Evolutionary conservation across 2,113 vertebrate genomes (phyloP).

Genomic region (Maccullochella peelii): DNA sequence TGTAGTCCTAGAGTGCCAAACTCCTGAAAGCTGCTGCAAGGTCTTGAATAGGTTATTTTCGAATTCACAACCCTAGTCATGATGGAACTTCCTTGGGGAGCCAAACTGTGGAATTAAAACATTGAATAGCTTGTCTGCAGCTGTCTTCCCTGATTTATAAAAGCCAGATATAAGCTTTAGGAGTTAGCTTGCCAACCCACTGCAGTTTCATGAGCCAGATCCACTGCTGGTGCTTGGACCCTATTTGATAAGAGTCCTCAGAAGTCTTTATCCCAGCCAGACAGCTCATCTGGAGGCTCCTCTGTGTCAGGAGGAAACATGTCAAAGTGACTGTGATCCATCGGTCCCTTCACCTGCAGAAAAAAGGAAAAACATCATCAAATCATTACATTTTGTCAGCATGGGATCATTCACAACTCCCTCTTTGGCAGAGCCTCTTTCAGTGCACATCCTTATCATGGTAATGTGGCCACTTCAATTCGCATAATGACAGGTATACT

Average conservation of each 20-base stretch:
- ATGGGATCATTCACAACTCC: not conserved
- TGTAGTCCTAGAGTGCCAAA: too few species aligned
- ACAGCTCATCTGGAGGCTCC: slow-evolving; percentile 81
- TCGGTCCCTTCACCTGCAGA: slow-evolving; percentile 79
- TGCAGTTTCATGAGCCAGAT: not conserved
- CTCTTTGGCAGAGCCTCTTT: not conserved
- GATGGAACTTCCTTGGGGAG: too few species aligned
- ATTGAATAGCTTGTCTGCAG: too few species aligned
- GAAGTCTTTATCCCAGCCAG: slow-evolving; percentile 86
- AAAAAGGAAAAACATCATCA: not conserved
- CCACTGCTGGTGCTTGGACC: not conserved
- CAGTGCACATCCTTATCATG: not conserved
- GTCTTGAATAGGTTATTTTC: too few species aligned
- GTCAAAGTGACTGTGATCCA: slow-evolving; percentile 85
- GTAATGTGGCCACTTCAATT: not conserved
- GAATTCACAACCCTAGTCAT: too few species aligned
- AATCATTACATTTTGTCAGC: not conserved
- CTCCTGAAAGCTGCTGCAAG: too few species aligned
- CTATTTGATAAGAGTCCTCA: slow-evolving; percentile 49
- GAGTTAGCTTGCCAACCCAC: not conserved
- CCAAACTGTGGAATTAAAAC: too few species aligned
- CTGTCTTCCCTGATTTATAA: too few species aligned
- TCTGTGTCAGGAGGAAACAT: slow-evolving; percentile 83
- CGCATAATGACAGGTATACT: not conserved
- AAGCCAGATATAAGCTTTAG: too few species aligned